Evolutionary conservation across 2,888 invertebrate species (phyloP).

Genomic region (Cheilosia scutellata): DNA sequence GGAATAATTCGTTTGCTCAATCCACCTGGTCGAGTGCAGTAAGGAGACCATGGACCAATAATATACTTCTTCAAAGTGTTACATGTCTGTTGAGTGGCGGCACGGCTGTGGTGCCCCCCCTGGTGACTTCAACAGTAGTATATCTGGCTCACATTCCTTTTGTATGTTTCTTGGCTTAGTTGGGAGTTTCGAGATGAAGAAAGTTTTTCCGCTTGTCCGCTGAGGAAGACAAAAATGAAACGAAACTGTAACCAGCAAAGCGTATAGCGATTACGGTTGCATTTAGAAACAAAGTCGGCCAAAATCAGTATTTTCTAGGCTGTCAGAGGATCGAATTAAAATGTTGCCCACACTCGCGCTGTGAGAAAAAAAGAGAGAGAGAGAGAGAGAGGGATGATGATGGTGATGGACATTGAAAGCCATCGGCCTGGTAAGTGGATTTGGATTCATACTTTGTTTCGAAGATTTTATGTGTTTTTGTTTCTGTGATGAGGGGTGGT

Average conservation of each 20-base stretch:
- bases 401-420: slow-evolving; percentile 34
- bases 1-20: slow-evolving; percentile 39
- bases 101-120: slow-evolving; percentile 44
- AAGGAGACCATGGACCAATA: slow-evolving; percentile 34
- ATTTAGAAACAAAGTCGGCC: slow-evolving; percentile 46
- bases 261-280: slow-evolving; percentile 50
- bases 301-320: slow-evolving; percentile 47
- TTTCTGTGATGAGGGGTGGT: background rate
- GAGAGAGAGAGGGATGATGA: background rate
- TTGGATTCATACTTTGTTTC: slow-evolving; percentile 53
- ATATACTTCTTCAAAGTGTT: slow-evolving; percentile 50
- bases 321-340: slow-evolving; percentile 51
- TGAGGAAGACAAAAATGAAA: background rate
- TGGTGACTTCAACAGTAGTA: slow-evolving; percentile 54
- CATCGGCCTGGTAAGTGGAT: slow-evolving; percentile 39
- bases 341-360: slow-evolving; percentile 56
- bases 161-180: slow-evolving; percentile 3
- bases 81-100: slow-evolving; percentile 49
- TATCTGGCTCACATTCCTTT: slow-evolving; percentile 66
- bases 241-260: slow-evolving; percentile 23
- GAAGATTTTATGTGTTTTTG: slow-evolving; percentile 31
- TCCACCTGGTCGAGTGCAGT: slow-evolving; percentile 46
- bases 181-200: slow-evolving; percentile 15
- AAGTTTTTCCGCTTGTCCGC: slow-evolving; percentile 10
- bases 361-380: background rate